These are phyloP conservation scores for Prunella himalayana DNA, from an alignment of 2,113 vertebrate genomes.

Conservation along the genomic window DNA sequence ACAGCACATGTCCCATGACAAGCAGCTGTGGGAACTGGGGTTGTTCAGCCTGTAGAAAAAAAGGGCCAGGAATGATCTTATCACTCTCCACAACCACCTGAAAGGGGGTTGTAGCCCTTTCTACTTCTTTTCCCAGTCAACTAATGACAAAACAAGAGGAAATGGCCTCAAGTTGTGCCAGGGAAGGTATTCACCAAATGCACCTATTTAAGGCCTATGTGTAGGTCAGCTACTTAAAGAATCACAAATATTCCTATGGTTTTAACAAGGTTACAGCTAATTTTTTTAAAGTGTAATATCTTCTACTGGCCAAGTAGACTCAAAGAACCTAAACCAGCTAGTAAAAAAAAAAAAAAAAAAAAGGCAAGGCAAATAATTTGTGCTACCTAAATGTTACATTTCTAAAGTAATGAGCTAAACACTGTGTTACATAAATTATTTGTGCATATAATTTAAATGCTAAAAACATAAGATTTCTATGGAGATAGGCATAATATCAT, in stretches of 20 bases:
- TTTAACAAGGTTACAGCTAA: neutral
- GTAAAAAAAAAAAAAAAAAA: neutral
- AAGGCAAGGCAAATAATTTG: neutral
- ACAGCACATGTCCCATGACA: neutral
- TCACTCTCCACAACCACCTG: neutral
- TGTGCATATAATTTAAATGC: neutral
- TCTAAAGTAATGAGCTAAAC: neutral
- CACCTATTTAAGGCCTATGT: neutral
- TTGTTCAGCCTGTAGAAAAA: neutral
- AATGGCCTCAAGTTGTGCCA: neutral
- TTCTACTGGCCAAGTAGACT: neutral
- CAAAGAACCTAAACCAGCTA: neutral
- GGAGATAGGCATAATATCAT: neutral
- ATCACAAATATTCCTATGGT: neutral
- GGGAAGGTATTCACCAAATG: neutral
- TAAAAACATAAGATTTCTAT: neutral
- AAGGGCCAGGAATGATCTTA: accelerated
- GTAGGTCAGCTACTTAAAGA: neutral
- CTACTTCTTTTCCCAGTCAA: neutral
- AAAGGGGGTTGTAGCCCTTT: neutral
- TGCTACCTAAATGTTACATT: neutral
- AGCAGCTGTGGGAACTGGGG: accelerated
- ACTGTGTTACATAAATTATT: neutral
- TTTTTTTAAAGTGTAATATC: neutral
- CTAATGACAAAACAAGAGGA: accelerated